phyloP scores from a whole-genome alignment of 2,797 vertebrate species.

The Oophaga sylvatica region DNA sequence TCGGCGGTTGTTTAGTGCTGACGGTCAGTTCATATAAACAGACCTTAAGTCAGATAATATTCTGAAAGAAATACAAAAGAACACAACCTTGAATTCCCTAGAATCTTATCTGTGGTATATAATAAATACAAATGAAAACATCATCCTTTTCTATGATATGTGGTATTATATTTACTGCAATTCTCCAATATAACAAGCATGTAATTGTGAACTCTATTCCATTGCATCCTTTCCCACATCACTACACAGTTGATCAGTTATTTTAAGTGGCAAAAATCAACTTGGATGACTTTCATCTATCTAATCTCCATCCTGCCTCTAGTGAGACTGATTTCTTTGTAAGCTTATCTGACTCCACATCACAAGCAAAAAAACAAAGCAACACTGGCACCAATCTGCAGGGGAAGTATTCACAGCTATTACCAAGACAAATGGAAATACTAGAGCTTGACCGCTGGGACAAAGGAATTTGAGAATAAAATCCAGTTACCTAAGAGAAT shows the following conservation, averaged over 20 bases:
- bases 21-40: background rate
- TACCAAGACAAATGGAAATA: conserved; percentile 61
- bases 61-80: background rate
- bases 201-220: conserved; percentile 32
- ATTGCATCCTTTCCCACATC: conserved; percentile 21
- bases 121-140: background rate
- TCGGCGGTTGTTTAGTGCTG: too few relatives aligned
- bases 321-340: conserved; percentile 60
- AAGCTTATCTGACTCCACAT: conserved; percentile 61
- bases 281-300: conserved; percentile 56
- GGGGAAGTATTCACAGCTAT: conserved; percentile 59
- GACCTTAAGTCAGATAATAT: background rate
- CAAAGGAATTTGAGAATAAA: conserved; percentile 60
- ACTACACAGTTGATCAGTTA: conserved; percentile 30
- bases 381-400: conserved; percentile 52
- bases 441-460: conserved; percentile 54
- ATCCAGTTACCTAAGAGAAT: conserved; percentile 54
- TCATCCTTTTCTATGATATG: conserved; percentile 1
- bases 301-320: conserved; percentile 56
- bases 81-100: background rate
- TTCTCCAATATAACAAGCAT: conserved; percentile 44
- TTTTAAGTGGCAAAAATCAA: conserved; percentile 45
- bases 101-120: background rate
- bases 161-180: conserved; percentile 18
- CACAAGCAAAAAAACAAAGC: conserved; percentile 53